Conservation (phyloP, 2,113 vertebrate species). For the Buteo buteo region DNA sequence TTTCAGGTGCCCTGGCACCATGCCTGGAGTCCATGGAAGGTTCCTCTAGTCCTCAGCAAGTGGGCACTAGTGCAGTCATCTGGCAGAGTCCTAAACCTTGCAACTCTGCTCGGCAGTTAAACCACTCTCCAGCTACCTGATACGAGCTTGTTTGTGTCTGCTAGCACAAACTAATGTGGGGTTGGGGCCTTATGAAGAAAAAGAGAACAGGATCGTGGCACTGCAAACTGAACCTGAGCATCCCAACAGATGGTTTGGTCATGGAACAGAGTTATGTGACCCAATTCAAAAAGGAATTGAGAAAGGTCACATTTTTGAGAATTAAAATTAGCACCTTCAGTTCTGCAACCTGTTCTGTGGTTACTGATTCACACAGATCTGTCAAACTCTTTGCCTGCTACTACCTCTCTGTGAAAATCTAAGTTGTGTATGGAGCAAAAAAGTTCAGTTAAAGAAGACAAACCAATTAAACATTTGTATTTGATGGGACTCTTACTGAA, state of each 20-base stretch:
- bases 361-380: not conserved
- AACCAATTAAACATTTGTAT: not conserved
- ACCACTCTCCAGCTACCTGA: not conserved
- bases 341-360: not conserved
- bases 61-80: not conserved
- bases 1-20: conserved; percentile 47
- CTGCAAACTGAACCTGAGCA: not conserved
- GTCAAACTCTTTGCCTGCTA: not conserved
- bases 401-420: not conserved
- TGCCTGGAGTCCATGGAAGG: not conserved
- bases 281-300: not conserved
- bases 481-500: not conserved
- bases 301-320: not conserved
- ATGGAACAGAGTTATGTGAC: too few species aligned
- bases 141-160: not conserved
- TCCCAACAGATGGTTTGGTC: not conserved
- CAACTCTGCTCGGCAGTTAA: not conserved
- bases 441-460: not conserved
- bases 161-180: not conserved
- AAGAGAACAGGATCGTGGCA: not conserved
- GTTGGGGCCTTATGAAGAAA: not conserved
- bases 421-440: not conserved
- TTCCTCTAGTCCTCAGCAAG: not conserved
- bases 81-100: not conserved
- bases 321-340: not conserved